A percentile compares a stretch with the other conserved stretches of the same genome.
Conservation (phyloP, 1,140 invertebrate species). For the Protaetia brevitarsis region DNA sequence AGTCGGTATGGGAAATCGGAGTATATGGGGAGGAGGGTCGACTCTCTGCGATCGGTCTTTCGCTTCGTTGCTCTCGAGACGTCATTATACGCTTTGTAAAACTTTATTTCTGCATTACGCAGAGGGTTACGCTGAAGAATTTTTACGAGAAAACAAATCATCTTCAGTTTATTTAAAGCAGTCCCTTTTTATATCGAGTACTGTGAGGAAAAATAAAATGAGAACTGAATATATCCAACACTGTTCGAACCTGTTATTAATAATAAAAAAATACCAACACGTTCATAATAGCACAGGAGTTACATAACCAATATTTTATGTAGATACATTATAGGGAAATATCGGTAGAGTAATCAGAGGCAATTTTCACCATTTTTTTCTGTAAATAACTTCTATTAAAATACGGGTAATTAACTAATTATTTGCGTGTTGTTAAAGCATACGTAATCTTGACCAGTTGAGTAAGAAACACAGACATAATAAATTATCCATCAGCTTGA, state of each 20-base stretch:
- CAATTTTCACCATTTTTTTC: too few species aligned
- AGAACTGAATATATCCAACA: not conserved
- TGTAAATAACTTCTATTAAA: too few species aligned
- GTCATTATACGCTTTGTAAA: slow-evolving; percentile 18
- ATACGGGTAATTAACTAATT: too few species aligned
- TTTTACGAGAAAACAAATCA: slow-evolving; percentile 13
- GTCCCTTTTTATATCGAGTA: not conserved
- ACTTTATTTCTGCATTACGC: slow-evolving; percentile 15
- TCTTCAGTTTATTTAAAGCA: slow-evolving; percentile 3
- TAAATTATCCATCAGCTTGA: not conserved
- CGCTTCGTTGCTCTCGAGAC: not conserved
- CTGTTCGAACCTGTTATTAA: too few species aligned
- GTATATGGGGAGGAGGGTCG: not conserved
- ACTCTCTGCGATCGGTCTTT: not conserved
- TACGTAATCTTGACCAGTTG: too few species aligned
- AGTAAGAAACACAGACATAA: too few species aligned
- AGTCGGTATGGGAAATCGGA: not conserved
- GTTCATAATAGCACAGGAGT: too few species aligned
- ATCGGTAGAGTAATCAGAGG: too few species aligned
- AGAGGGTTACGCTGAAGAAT: not conserved
- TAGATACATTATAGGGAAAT: too few species aligned
- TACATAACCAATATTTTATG: too few species aligned
- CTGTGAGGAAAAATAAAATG: not conserved
- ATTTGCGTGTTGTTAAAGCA: too few species aligned
- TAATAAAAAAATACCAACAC: too few species aligned